These are phyloP conservation scores for Chorisops tibialis DNA, from an alignment of 2,888 invertebrate species.

Conservation along the genomic window DNA sequence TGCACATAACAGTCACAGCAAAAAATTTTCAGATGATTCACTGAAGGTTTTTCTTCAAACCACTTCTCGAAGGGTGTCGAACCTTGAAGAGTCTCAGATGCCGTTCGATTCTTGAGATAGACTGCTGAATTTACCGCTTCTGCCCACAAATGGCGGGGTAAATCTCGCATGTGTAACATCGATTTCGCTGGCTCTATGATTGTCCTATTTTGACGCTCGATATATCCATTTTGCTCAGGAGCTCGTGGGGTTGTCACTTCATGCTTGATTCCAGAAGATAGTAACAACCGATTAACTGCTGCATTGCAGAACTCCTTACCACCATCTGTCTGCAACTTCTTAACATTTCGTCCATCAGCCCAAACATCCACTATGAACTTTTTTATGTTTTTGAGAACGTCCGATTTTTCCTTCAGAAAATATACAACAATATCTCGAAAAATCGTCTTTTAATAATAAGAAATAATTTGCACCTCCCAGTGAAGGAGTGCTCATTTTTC, in stretches of 20 bases:
- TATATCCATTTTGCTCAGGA: constrained; percentile 25
- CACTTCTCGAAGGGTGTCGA: constrained; percentile 37
- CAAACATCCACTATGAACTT: too few species aligned
- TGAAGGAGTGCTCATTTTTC: too few species aligned
- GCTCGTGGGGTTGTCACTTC: constrained; percentile 20
- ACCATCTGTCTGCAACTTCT: too few species aligned
- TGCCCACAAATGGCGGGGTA: constrained; percentile 40
- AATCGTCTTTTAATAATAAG: too few species aligned
- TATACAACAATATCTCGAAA: too few species aligned
- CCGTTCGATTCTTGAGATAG: constrained; percentile 42
- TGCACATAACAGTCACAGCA: constrained; percentile 26
- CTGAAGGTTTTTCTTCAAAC: constrained; percentile 34
- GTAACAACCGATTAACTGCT: not conserved
- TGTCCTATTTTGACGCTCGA: constrained; percentile 27
- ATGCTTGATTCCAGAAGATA: constrained; percentile 20
- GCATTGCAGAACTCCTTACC: not conserved
- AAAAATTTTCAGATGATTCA: constrained; percentile 29
- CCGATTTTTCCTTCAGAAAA: too few species aligned
- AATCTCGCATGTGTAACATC: too few species aligned
- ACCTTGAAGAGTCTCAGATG: constrained; percentile 31
- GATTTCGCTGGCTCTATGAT: constrained; percentile 25
- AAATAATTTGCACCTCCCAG: too few species aligned
- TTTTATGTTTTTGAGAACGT: too few species aligned
- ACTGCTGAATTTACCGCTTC: constrained; percentile 43
- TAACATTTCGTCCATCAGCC: not conserved